Conservation (phyloP, 2,113 vertebrate genomes). For the Myotis davidii region DNA sequence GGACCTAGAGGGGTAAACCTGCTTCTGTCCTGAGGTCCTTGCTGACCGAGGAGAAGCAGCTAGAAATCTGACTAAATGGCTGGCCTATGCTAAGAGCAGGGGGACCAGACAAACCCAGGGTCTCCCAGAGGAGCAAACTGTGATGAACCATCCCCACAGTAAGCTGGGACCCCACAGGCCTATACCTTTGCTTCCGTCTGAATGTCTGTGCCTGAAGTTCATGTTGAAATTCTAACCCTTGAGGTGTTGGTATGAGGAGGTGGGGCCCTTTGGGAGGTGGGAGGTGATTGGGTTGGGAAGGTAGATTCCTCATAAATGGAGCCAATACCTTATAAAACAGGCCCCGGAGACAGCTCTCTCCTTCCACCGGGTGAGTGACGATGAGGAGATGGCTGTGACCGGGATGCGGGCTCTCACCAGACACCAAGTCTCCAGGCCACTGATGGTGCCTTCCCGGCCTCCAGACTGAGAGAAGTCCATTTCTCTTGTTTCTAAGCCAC, state of each 20-base stretch:
- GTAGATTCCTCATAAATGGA: too few species aligned
- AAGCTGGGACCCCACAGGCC: not conserved
- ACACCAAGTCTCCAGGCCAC: not conserved
- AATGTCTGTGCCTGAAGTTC: not conserved
- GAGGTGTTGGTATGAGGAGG: not conserved
- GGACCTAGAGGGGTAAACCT: not conserved
- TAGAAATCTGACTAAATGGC: not conserved
- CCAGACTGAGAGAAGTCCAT: not conserved
- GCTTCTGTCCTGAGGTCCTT: not conserved
- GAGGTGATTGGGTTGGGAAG: not conserved
- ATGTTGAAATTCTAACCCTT: not conserved
- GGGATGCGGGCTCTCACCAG: not conserved
- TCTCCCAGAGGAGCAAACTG: not conserved
- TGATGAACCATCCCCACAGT: not conserved
- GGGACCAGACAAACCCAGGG: not conserved
- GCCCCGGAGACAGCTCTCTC: not conserved
- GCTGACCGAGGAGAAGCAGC: not conserved
- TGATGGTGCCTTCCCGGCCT: not conserved
- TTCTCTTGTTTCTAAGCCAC: not conserved
- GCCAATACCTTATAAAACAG: not conserved
- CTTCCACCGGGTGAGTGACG: not conserved
- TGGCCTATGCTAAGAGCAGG: not conserved
- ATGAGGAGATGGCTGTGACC: not conserved
- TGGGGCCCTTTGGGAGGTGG: not conserved
- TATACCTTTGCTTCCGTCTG: not conserved